Percentiles rank a stretch among this genome's conserved stretches.
phyloP scores from a whole-genome alignment of 2,888 invertebrate genomes.

The Pimpla rufipes region DNA sequence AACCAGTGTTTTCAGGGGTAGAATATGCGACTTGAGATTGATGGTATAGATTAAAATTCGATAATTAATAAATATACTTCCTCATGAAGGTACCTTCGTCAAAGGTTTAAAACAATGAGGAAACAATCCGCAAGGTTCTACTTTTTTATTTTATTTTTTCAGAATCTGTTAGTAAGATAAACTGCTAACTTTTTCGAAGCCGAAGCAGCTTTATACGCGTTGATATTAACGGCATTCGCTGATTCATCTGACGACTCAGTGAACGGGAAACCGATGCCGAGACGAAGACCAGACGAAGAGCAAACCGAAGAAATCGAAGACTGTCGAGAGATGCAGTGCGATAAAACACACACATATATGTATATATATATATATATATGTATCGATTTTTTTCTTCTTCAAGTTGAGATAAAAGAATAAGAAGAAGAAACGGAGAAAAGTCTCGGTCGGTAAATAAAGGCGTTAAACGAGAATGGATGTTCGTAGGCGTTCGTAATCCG shows the following conservation, averaged over 20 bases:
- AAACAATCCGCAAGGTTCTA: too few species aligned
- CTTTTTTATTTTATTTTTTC: neutral
- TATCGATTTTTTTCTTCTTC: neutral
- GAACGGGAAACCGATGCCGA: neutral
- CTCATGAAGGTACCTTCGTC: too few species aligned
- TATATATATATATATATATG: slow-evolving; percentile 22
- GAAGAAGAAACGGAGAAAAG: slow-evolving; percentile 61
- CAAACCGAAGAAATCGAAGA: neutral
- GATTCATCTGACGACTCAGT: neutral
- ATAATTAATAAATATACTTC: too few species aligned
- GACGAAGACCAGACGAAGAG: neutral
- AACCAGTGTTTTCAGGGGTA: too few species aligned
- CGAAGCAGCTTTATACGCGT: too few species aligned
- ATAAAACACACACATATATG: slow-evolving; percentile 3
- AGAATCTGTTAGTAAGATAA: too few species aligned
- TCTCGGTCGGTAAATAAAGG: slow-evolving; percentile 81
- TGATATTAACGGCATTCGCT: neutral
- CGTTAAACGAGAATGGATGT: slow-evolving; percentile 84
- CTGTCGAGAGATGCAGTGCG: slow-evolving; percentile 9
- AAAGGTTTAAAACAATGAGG: too few species aligned
- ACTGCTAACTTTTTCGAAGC: too few species aligned
- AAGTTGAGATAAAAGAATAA: slow-evolving; percentile 44
- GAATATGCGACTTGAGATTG: too few species aligned
- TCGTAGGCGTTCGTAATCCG: slow-evolving; percentile 80
- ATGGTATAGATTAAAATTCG: too few species aligned